These are phyloP conservation scores for Herpailurus yagouaroundi DNA, from an alignment of 2,113 vertebrate species.

Conservation along the genomic window DNA sequence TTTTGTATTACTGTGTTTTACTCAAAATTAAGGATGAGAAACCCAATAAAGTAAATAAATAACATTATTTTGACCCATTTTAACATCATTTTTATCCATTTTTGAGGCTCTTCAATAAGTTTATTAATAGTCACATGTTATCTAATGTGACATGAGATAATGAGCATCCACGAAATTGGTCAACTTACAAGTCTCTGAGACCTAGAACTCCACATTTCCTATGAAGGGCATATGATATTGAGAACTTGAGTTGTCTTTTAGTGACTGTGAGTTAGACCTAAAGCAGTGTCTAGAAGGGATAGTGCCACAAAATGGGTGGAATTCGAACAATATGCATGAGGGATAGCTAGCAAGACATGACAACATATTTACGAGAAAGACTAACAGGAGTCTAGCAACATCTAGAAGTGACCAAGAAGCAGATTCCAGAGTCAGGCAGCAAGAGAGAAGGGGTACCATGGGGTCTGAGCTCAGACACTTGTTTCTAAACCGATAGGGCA, in stretches of 20 bases:
- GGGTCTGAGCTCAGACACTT: background rate
- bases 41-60: background rate
- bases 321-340: background rate
- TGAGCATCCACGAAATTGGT: background rate
- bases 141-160: background rate
- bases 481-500: background rate
- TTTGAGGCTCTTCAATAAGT: background rate
- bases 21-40: background rate
- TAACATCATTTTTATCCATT: background rate
- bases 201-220: background rate
- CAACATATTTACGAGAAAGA: background rate
- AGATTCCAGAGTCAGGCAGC: background rate
- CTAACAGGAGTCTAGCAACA: background rate
- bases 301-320: background rate
- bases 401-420: background rate
- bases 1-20: background rate
- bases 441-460: background rate
- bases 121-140: background rate
- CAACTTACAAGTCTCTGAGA: background rate
- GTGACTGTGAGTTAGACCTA: background rate
- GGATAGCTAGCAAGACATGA: background rate
- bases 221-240: background rate
- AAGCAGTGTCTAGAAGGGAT: background rate
- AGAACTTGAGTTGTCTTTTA: background rate
- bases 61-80: background rate